phyloP scores from a whole-genome alignment of 2,113 vertebrate genomes.

The Calyptommatus sinebrachiatus region DNA sequence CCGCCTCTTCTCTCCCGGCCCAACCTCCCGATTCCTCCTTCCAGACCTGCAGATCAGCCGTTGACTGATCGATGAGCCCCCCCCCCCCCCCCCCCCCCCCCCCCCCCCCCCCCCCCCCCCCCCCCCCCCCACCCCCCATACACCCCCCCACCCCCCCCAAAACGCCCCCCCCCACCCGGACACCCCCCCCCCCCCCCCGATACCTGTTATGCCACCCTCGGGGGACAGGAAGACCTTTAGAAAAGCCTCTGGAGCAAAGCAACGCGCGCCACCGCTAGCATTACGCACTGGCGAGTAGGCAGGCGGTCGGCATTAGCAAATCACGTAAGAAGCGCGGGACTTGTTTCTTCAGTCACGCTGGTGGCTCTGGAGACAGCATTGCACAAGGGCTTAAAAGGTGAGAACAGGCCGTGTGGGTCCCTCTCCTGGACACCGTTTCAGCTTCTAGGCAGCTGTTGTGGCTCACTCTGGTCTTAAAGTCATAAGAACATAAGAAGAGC shows the following conservation, averaged over 20 bases:
- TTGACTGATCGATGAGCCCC: not conserved
- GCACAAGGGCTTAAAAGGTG: not conserved
- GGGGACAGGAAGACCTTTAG: not conserved
- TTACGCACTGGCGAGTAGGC: no score
- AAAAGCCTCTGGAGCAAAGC: not conserved
- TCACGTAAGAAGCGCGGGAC: not conserved
- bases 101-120: not conserved
- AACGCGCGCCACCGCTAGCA: not conserved
- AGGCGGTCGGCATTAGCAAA: no score
- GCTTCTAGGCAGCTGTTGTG: not conserved
- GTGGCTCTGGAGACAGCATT: not conserved
- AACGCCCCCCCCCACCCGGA: not conserved
- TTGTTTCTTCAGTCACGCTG: no score
- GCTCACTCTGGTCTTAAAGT: no score
- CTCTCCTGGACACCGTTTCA: not conserved
- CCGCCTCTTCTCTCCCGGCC: not conserved
- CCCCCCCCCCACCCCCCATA: no score
- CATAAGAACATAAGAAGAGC: no score
- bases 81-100: not conserved
- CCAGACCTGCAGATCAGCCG: constrained; percentile 45
- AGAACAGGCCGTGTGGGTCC: not conserved
- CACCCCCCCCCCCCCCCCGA: no score
- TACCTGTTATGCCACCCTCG: not conserved
- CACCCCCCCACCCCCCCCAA: not conserved
- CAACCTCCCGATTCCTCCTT: constrained; percentile 58